These are phyloP conservation scores for Epicampocera succincta DNA, from an alignment of 2,888 invertebrate species.

Conservation along the genomic window DNA sequence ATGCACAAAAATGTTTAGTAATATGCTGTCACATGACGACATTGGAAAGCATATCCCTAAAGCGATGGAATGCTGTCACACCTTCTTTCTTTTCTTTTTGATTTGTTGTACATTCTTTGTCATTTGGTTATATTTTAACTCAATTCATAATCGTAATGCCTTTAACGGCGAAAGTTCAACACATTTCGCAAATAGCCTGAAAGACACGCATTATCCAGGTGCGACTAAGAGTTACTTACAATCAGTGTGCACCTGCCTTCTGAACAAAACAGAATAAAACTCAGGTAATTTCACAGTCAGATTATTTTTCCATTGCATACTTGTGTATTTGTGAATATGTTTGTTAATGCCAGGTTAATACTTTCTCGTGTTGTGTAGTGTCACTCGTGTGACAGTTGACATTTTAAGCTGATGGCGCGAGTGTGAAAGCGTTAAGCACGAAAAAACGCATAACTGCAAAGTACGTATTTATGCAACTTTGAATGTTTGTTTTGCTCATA, in stretches of 20 bases:
- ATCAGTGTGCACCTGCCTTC: conserved; percentile 31
- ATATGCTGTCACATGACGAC: too few species aligned
- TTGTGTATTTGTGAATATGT: neutral
- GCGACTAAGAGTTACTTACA: neutral
- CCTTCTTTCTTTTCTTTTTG: too few species aligned
- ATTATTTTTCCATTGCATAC: conserved; percentile 3
- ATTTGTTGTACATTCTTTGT: too few species aligned
- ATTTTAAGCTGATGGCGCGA: conserved; percentile 70
- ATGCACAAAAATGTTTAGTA: too few species aligned
- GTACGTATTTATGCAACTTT: neutral
- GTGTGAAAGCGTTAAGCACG: conserved; percentile 64
- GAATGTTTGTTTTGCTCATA: conserved; percentile 1
- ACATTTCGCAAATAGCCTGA: too few species aligned
- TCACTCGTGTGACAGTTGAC: conserved; percentile 68
- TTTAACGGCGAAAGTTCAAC: too few species aligned
- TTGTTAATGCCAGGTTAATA: conserved; percentile 4
- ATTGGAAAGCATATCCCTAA: too few species aligned
- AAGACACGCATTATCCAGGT: too few species aligned
- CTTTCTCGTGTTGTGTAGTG: conserved; percentile 46
- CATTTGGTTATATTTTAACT: too few species aligned
- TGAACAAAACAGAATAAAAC: neutral
- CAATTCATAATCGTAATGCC: too few species aligned
- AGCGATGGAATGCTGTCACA: too few species aligned
- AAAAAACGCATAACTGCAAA: conserved; percentile 41
- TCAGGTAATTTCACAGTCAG: conserved; percentile 49